Conservation (phyloP, 2,113 vertebrate species). For the Salvelinus fontinalis region DNA sequence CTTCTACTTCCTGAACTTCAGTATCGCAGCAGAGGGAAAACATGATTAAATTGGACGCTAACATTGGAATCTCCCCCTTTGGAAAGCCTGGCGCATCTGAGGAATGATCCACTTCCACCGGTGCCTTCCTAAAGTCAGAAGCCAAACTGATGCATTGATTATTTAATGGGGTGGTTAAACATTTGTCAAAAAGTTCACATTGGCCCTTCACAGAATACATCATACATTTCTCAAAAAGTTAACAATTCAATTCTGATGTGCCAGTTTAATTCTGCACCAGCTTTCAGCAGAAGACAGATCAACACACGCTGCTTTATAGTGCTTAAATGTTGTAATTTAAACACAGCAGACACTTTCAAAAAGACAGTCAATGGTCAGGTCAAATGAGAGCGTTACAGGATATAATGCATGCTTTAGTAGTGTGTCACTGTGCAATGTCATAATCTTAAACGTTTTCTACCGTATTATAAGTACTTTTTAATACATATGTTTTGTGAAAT, state of each 20-base stretch:
- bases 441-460: neutral
- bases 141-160: constrained; percentile 54
- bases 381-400: too few species aligned
- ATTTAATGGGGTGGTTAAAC: constrained; percentile 56
- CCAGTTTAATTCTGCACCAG: neutral
- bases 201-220: constrained; percentile 37
- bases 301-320: neutral
- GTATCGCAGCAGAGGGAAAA: constrained; percentile 50
- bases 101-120: constrained; percentile 45
- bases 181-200: constrained; percentile 52
- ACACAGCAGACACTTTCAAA: neutral
- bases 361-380: neutral
- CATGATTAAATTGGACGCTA: constrained; percentile 55
- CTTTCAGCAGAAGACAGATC: neutral
- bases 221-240: constrained; percentile 32
- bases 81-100: constrained; percentile 39
- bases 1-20: constrained; percentile 31
- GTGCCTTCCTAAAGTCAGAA: constrained; percentile 39
- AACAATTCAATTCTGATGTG: constrained; percentile 41
- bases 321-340: neutral
- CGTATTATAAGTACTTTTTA: neutral
- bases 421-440: too few species aligned
- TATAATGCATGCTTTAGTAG: too few species aligned
- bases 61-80: constrained; percentile 60
- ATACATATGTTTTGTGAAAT: neutral